Evolutionary conservation across 2,888 invertebrate species (phyloP).

Genomic region (Drosophila multiciliata): DNA sequence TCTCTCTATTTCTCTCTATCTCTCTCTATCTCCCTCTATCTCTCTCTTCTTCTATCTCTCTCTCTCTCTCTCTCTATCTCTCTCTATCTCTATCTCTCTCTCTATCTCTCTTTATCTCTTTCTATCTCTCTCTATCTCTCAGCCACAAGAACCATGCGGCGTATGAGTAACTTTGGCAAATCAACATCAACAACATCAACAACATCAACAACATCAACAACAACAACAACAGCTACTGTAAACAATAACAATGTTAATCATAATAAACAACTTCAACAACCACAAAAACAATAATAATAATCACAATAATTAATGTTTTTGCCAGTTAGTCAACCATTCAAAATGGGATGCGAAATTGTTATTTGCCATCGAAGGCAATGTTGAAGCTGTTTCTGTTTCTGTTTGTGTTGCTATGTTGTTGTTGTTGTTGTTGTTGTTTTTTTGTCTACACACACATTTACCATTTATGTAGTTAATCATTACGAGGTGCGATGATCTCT

Average conservation of each 20-base stretch:
- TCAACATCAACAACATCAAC: not conserved
- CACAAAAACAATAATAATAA: not conserved
- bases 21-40: no score
- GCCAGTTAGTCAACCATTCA: conserved; percentile 11
- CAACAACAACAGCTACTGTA: not conserved
- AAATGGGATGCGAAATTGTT: conserved; percentile 30
- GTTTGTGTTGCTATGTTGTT: not conserved
- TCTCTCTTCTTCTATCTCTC: no score
- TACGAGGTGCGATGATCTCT: conserved; percentile 20
- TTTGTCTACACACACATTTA: not conserved
- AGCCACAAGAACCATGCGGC: conserved; percentile 7
- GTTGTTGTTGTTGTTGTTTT: not conserved
- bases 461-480: not conserved
- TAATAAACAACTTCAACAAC: not conserved
- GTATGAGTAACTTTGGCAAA: conserved; percentile 26
- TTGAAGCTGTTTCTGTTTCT: not conserved
- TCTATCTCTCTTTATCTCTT: no score
- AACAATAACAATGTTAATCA: not conserved
- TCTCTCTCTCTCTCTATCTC: no score
- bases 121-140: no score
- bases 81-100: no score
- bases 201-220: not conserved
- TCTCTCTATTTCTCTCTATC: no score
- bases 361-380: not conserved
- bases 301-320: not conserved